Conservation (phyloP, 1,140 invertebrate species). For the Venturia canescens region DNA sequence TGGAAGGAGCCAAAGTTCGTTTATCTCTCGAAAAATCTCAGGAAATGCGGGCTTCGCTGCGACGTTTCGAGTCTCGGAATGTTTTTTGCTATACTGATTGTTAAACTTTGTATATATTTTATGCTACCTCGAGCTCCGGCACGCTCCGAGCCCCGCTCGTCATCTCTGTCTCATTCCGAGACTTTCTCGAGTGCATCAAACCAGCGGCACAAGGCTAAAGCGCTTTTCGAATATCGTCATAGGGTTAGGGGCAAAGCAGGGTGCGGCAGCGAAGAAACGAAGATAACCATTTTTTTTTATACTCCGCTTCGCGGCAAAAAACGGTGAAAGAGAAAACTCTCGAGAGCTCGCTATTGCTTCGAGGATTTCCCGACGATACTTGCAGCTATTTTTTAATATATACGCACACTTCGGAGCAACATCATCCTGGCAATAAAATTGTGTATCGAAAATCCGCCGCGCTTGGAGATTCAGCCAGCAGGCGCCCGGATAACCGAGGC, state of each 20-base stretch:
- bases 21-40: not conserved
- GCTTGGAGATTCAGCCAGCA: slow-evolving; percentile 4
- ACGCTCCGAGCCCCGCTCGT: not conserved
- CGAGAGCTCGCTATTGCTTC: not conserved
- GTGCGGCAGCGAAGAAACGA: slow-evolving; percentile 10
- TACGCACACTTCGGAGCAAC: not conserved
- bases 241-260: not conserved
- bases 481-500: not conserved
- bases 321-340: not conserved
- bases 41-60: not conserved
- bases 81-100: not conserved
- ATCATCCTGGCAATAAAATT: slow-evolving; percentile 13
- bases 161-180: no score
- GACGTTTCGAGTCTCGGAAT: not conserved
- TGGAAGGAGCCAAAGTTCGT: not conserved
- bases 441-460: not conserved
- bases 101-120: not conserved
- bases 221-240: not conserved
- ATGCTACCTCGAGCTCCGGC: not conserved
- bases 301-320: not conserved
- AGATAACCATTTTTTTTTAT: not conserved
- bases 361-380: not conserved
- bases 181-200: not conserved
- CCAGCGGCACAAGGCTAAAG: not conserved
- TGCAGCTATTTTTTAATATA: not conserved